These are phyloP conservation scores for Enhydra lutris DNA, from an alignment of 2,113 vertebrate genomes.

Conservation along the genomic window DNA sequence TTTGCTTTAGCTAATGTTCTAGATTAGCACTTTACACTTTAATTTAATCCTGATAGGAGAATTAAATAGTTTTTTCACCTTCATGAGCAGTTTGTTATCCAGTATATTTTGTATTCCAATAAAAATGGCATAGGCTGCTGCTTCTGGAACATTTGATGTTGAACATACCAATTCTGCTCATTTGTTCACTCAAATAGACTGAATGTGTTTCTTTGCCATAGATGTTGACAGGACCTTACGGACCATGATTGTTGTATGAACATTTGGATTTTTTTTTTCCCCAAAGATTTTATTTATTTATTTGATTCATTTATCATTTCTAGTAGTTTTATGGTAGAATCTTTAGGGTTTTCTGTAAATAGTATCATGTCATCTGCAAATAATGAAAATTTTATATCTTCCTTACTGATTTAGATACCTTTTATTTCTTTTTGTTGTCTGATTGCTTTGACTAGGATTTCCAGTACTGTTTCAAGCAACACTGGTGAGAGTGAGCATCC, in stretches of 20 bases:
- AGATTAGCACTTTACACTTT: neutral
- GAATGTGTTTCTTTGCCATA: neutral
- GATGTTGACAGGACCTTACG: neutral
- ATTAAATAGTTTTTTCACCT: neutral
- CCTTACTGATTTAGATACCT: neutral
- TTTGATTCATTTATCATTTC: no score
- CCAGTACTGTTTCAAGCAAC: neutral
- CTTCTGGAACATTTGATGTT: neutral
- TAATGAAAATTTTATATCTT: neutral
- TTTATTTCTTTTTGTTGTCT: neutral
- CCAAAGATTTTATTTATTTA: no score
- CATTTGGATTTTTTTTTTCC: neutral
- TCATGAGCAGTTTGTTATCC: neutral
- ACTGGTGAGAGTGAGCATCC: neutral
- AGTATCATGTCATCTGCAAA: neutral
- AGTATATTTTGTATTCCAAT: neutral
- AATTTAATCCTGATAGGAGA: neutral
- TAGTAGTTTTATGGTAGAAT: no score
- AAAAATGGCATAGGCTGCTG: neutral
- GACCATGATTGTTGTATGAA: neutral
- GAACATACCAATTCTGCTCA: neutral
- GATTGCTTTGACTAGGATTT: neutral
- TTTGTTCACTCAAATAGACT: neutral
- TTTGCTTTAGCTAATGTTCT: conserved; percentile 31
- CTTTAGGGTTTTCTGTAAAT: no score